phyloP scores from a whole-genome alignment of 37 sponge, comb jelly and placozoan species.

The Lycopodina hypogea region DNA sequence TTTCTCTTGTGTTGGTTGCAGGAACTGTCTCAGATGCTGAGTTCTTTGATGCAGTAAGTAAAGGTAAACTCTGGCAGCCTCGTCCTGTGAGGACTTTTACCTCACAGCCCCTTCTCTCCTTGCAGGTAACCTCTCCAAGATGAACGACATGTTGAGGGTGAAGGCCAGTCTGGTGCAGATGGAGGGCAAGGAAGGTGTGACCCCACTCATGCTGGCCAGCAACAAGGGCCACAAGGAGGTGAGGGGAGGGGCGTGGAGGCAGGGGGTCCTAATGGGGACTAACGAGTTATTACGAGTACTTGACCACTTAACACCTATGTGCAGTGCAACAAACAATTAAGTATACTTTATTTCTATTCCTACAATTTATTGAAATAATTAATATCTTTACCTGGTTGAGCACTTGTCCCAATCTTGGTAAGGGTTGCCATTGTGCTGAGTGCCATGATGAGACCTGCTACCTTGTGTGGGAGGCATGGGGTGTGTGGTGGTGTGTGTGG shows the following conservation, averaged over 20 bases:
- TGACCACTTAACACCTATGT: not conserved
- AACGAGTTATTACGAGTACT: no score
- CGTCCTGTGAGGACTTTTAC: not conserved
- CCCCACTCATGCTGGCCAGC: conserved; percentile 86
- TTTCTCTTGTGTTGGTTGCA: no score
- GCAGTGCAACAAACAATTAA: not conserved
- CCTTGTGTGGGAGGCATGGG: no score
- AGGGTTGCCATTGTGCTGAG: no score
- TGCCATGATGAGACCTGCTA: no score
- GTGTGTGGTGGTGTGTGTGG: no score
- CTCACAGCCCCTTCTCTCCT: not conserved
- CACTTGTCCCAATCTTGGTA: no score
- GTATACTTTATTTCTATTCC: no score
- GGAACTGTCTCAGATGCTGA: conserved; percentile 32
- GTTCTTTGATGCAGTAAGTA: conserved; percentile 58
- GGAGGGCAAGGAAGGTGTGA: conserved; percentile 73
- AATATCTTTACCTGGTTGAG: no score
- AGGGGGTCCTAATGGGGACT: no score
- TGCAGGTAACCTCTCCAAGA: conserved; percentile 27
- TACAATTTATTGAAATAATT: no score
- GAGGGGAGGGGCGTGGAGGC: not conserved
- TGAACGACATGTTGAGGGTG: conserved; percentile 18
- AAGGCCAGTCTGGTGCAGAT: conserved; percentile 12
- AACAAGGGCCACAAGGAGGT: conserved; percentile 67
- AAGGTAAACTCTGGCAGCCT: conserved; percentile 24